Evolutionary conservation across 2,113 vertebrate genomes (phyloP).

Genomic region (Lichenostomus cassidix): DNA sequence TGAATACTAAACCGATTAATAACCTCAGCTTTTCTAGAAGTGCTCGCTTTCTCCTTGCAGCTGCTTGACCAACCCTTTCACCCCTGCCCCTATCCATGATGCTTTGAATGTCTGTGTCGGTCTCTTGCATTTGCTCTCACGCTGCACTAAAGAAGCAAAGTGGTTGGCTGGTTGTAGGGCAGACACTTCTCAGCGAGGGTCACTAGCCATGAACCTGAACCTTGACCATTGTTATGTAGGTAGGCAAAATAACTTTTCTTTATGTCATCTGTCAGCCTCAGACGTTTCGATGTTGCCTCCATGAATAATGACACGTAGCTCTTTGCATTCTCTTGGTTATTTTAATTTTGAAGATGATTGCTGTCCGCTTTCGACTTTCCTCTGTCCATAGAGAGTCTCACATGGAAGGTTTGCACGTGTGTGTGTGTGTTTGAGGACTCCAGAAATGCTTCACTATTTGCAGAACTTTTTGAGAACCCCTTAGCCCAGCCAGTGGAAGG

Average conservation of each 20-base stretch:
- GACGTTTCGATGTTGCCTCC: slow-evolving; percentile 69
- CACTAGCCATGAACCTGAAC: slow-evolving; percentile 92
- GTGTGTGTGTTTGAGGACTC: slow-evolving; percentile 42
- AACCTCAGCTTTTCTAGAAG: slow-evolving; percentile 88
- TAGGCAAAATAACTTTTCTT: slow-evolving; percentile 90
- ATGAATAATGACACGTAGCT: slow-evolving; percentile 45
- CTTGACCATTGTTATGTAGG: slow-evolving; percentile 93
- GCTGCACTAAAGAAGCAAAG: slow-evolving; percentile 93
- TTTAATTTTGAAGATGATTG: slow-evolving; percentile 36
- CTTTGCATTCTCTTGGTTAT: slow-evolving; percentile 54
- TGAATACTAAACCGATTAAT: slow-evolving; percentile 91
- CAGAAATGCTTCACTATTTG: slow-evolving; percentile 44
- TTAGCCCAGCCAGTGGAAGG: not conserved
- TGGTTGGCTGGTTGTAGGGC: slow-evolving; percentile 96
- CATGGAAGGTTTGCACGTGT: not conserved
- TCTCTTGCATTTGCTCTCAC: slow-evolving; percentile 96
- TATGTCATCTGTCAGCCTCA: slow-evolving; percentile 77
- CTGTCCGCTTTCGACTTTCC: slow-evolving; percentile 4
- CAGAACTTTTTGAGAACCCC: not conserved
- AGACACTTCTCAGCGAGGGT: slow-evolving; percentile 92
- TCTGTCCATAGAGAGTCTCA: slow-evolving; percentile 11
- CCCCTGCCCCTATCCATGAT: slow-evolving; percentile 92
- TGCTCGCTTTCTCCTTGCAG: slow-evolving; percentile 91
- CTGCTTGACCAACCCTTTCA: slow-evolving; percentile 89
- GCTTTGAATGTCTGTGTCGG: slow-evolving; percentile 98